phyloP scores from a whole-genome alignment of 1,140 invertebrate genomes.

The Eupristina koningsbergeri region DNA sequence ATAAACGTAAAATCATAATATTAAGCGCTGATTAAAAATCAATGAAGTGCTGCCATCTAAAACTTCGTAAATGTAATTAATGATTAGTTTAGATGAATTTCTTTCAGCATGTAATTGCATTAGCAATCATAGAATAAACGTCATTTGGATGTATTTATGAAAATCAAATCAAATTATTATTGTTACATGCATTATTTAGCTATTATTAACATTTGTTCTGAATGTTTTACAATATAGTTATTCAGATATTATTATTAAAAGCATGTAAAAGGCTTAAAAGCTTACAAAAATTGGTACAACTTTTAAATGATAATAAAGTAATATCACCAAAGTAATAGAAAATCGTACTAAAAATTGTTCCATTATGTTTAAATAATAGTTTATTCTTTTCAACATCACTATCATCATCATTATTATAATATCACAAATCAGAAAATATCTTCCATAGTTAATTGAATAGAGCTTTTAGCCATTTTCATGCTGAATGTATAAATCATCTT shows the following conservation, averaged over 20 bases:
- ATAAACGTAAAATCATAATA: constrained; percentile 8
- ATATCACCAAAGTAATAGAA: background rate
- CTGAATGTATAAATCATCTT: constrained; percentile 7
- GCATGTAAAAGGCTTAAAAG: constrained; percentile 10
- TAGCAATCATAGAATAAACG: too few species aligned
- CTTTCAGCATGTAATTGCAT: background rate
- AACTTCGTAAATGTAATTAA: background rate
- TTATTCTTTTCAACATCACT: background rate
- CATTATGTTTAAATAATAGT: background rate
- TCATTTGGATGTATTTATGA: too few species aligned
- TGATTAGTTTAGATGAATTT: background rate
- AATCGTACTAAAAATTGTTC: constrained; percentile 32
- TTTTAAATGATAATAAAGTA: background rate
- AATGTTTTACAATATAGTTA: constrained; percentile 18
- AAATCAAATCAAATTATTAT: background rate
- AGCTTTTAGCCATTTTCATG: constrained; percentile 42
- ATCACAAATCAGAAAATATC: too few species aligned
- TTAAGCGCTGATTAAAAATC: background rate
- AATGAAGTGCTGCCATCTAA: background rate
- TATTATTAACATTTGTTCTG: constrained; percentile 6
- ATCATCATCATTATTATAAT: background rate
- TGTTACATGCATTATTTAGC: background rate
- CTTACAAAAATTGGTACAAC: background rate
- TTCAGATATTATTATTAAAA: constrained; percentile 20
- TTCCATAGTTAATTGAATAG: background rate